A percentile compares a stretch with the other conserved stretches of the same genome.
Conservation (phyloP, 1,140 invertebrate genomes). For the Drosophila lowei region DNA sequence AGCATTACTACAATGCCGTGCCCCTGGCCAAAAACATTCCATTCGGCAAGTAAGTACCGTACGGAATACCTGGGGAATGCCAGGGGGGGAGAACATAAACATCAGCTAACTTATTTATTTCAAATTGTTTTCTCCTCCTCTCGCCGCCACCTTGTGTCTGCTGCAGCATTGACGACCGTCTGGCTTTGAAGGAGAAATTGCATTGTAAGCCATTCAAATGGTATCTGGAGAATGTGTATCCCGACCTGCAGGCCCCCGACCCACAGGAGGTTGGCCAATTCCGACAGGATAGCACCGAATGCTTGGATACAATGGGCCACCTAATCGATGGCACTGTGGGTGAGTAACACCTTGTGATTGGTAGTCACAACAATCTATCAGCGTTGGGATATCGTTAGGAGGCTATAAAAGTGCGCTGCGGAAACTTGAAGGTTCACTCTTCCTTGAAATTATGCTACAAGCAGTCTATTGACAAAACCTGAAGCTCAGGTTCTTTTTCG, state of each 20-base stretch:
- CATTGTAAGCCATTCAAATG: conserved; percentile 98
- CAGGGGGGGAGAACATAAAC: neutral
- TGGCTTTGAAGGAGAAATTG: conserved; percentile 91
- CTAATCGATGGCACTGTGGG: conserved; percentile 93
- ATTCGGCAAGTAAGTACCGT: conserved; percentile 92
- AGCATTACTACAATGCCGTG: conserved; percentile 94
- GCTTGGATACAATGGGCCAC: conserved; percentile 97
- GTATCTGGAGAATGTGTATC: conserved; percentile 98
- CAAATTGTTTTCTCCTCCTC: conserved; percentile 3
- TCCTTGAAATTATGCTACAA: no score
- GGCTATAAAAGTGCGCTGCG: no score
- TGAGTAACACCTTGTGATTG: conserved; percentile 48
- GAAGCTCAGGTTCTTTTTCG: no score
- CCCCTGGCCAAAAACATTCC: conserved; percentile 93
- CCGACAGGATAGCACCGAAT: conserved; percentile 91
- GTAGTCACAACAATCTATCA: neutral
- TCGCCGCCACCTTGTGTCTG: conserved; percentile 46
- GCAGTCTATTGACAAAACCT: no score
- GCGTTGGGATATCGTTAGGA: neutral
- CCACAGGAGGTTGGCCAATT: conserved; percentile 85
- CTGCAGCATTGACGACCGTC: conserved; percentile 91
- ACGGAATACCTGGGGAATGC: no score
- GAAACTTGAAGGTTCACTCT: no score
- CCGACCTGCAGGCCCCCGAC: conserved; percentile 92
- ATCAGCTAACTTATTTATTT: conserved; percentile 39